Conservation (phyloP, 2,113 vertebrate genomes). For the Boulengeromyrus knoepffleri region DNA sequence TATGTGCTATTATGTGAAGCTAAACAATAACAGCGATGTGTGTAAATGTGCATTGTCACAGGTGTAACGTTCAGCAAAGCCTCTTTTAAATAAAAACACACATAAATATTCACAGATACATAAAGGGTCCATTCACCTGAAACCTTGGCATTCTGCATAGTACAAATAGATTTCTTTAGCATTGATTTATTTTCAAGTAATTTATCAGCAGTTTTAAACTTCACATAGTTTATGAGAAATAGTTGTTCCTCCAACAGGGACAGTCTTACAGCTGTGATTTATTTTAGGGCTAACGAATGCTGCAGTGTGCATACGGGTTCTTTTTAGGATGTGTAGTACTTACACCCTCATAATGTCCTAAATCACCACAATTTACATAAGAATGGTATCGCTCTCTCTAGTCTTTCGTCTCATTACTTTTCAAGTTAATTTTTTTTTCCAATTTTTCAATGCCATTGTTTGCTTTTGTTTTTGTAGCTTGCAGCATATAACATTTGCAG, state of each 20-base stretch:
- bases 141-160: background rate
- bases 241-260: background rate
- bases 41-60: background rate
- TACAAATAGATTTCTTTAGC: background rate
- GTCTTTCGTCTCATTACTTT: background rate
- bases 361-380: background rate
- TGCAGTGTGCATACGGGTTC: background rate
- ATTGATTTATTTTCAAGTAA: slow-evolving; percentile 1
- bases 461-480: background rate
- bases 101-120: background rate
- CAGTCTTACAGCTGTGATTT: background rate
- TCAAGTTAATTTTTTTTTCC: background rate
- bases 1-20: background rate
- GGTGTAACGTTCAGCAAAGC: background rate
- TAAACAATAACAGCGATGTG: background rate
- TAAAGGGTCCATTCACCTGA: background rate
- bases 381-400: background rate
- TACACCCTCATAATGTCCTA: background rate
- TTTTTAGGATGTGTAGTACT: background rate
- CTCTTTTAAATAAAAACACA: background rate
- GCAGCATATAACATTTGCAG: background rate
- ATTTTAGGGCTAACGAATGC: background rate
- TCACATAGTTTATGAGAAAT: background rate
- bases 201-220: background rate
- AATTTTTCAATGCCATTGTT: background rate